phyloP scores from a whole-genome alignment of 2,888 invertebrate species.

The Tetranychus piercei region DNA sequence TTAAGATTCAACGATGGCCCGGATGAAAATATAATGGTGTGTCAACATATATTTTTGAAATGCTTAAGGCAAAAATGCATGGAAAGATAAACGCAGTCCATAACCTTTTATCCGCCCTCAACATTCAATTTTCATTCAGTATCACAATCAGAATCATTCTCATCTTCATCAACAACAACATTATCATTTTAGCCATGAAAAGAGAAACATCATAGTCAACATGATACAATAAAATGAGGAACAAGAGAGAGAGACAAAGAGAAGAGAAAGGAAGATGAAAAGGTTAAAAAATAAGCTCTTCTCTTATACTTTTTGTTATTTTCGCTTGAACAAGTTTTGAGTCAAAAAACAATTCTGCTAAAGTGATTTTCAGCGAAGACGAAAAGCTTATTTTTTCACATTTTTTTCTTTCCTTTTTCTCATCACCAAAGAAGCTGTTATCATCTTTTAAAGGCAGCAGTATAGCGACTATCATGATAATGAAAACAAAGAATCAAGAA shows the following conservation, averaged over 20 bases:
- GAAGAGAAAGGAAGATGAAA: neutral
- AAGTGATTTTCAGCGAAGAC: neutral
- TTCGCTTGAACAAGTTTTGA: neutral
- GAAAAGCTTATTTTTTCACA: neutral
- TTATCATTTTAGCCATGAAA: neutral
- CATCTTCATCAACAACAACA: neutral
- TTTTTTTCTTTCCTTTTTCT: neutral
- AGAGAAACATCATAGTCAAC: neutral
- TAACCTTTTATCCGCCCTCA: neutral
- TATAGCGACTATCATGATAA: no score
- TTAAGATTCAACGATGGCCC: slow-evolving; percentile 3
- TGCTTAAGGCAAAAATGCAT: neutral
- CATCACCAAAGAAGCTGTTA: neutral
- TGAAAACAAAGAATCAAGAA: neutral
- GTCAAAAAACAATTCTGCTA: neutral
- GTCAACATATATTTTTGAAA: neutral
- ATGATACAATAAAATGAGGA: neutral
- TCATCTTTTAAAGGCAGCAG: neutral
- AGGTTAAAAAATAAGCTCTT: neutral
- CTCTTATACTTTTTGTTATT: neutral
- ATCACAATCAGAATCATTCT: neutral
- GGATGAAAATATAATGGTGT: neutral
- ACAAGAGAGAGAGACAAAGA: neutral
- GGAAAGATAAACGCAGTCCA: no score
- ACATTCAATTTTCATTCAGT: neutral